A percentile compares a stretch with the other conserved stretches of the same genome.
Conservation (phyloP, 2,888 invertebrate genomes). For the Caenorhabditis uteleia region DNA sequence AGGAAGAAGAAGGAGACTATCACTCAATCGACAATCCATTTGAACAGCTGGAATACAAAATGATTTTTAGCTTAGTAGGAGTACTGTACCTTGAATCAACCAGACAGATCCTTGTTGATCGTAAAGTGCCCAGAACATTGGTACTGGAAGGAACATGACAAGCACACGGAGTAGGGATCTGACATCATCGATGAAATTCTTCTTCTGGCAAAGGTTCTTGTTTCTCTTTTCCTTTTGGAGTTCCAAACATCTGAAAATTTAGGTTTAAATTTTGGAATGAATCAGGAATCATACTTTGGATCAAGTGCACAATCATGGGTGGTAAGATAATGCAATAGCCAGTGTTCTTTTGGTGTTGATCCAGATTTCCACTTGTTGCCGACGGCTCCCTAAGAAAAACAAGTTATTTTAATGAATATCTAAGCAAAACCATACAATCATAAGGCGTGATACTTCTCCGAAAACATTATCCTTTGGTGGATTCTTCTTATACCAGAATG, state of each 20-base stretch:
- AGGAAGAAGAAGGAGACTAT: conserved; percentile 53
- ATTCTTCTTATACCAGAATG: conserved; percentile 79
- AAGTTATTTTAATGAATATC: neutral
- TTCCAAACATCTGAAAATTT: conserved; percentile 27
- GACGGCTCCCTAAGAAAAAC: conserved; percentile 51
- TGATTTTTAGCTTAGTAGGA: neutral
- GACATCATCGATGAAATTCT: conserved; percentile 61
- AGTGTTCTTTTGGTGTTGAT: conserved; percentile 51
- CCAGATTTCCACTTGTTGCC: conserved; percentile 48
- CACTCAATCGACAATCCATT: conserved; percentile 63
- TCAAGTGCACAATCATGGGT: conserved; percentile 57
- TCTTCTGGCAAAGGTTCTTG: conserved; percentile 50
- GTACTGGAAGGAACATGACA: conserved; percentile 74
- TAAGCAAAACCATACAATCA: conserved; percentile 74
- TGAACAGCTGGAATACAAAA: conserved; percentile 46
- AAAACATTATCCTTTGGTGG: conserved; percentile 85
- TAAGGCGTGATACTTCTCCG: conserved; percentile 80
- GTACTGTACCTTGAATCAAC: conserved; percentile 86
- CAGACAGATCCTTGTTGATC: conserved; percentile 94
- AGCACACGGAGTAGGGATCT: conserved; percentile 58
- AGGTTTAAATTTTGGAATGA: neutral
- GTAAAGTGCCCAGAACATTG: conserved; percentile 96
- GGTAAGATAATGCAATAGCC: conserved; percentile 62
- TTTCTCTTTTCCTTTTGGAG: conserved; percentile 41
- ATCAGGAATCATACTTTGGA: conserved; percentile 47